Evolutionary conservation across 2,888 invertebrate species (phyloP).

Genomic region (Pantelozetes paolii): DNA sequence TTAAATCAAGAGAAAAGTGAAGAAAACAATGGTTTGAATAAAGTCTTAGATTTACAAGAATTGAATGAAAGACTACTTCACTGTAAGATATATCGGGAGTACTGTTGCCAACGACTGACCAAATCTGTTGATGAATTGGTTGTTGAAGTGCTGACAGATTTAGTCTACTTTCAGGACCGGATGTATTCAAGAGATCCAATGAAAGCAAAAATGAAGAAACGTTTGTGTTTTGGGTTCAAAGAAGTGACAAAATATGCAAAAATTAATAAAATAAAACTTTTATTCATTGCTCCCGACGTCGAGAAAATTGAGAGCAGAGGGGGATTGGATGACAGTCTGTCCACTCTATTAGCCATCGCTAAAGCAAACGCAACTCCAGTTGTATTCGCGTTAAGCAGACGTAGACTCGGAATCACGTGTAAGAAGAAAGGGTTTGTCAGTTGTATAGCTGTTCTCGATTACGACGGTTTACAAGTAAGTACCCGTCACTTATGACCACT

Average conservation of each 20-base stretch:
- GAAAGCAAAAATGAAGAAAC: conserved; percentile 57
- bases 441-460: conserved; percentile 62
- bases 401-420: conserved; percentile 59
- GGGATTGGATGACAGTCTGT: conserved; percentile 59
- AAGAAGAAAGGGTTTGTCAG: conserved; percentile 61
- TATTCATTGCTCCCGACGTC: conserved; percentile 64
- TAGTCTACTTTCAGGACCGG: conserved; percentile 62
- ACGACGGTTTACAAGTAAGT: conserved; percentile 60
- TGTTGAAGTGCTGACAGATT: conserved; percentile 57
- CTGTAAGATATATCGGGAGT: conserved; percentile 51
- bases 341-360: conserved; percentile 57
- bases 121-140: conserved; percentile 57
- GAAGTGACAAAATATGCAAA: conserved; percentile 61
- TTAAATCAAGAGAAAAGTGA: background rate
- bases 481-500: too few species aligned
- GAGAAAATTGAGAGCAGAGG: conserved; percentile 54
- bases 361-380: conserved; percentile 58
- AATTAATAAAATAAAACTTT: conserved; percentile 59
- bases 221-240: conserved; percentile 62
- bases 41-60: conserved; percentile 29
- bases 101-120: conserved; percentile 62
- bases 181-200: conserved; percentile 60
- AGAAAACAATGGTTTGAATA: background rate
- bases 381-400: conserved; percentile 60
- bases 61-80: conserved; percentile 32